Conservation (phyloP, 1,140 invertebrate genomes). For the Aricia agestis region DNA sequence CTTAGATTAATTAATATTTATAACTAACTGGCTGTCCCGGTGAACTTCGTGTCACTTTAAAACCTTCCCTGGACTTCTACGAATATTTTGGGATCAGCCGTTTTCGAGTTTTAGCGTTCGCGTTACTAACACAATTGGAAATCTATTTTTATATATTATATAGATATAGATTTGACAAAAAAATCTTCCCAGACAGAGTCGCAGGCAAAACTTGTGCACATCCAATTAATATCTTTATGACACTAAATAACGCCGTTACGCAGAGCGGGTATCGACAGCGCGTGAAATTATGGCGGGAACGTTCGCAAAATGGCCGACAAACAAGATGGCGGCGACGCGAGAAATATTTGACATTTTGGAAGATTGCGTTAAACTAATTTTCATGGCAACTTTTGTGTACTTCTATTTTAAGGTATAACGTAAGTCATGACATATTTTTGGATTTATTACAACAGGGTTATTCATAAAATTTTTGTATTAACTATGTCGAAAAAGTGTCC, state of each 20-base stretch:
- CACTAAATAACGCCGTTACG: slow-evolving; percentile 17
- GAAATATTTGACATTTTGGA: slow-evolving; percentile 18
- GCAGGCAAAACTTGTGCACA: neutral
- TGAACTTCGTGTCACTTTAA: too few relatives aligned
- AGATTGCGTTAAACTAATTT: slow-evolving; percentile 5
- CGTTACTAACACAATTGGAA: too few relatives aligned
- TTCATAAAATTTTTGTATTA: too few relatives aligned
- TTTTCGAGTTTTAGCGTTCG: too few relatives aligned
- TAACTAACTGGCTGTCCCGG: too few relatives aligned
- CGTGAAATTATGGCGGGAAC: slow-evolving; percentile 26
- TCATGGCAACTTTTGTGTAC: neutral
- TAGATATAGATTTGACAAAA: neutral
- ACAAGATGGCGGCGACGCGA: slow-evolving; percentile 28
- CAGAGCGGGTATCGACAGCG: slow-evolving; percentile 23
- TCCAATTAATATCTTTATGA: neutral
- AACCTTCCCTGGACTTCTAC: too few relatives aligned
- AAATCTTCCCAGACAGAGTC: neutral
- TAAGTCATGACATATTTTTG: neutral
- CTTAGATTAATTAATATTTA: too few relatives aligned
- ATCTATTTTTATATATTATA: too few relatives aligned
- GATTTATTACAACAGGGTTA: neutral
- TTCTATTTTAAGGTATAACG: neutral
- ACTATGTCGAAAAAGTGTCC: too few relatives aligned
- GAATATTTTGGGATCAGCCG: too few relatives aligned
- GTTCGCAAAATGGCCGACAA: neutral